Percentiles rank a stretch among this genome's conserved stretches.
phyloP scores from a whole-genome alignment of 1,140 invertebrate genomes.

The Kradibia gibbosae region DNA sequence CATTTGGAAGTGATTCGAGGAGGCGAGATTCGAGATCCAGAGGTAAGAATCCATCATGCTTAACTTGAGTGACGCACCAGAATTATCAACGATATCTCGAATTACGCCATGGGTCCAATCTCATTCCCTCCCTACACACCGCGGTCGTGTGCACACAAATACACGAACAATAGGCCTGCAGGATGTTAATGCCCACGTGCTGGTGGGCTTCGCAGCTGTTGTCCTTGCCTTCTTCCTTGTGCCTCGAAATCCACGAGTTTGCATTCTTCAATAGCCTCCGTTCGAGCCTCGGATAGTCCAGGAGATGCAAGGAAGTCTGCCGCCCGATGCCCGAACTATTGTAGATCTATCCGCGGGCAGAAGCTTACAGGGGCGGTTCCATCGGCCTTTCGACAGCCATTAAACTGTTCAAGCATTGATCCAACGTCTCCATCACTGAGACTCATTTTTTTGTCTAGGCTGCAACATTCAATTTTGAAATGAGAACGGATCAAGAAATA shows the following conservation, averaged over 20 bases:
- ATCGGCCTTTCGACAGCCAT: not conserved
- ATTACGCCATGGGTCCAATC: constrained; percentile 36
- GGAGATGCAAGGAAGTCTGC: constrained; percentile 27
- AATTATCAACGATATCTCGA: constrained; percentile 51
- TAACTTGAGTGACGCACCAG: constrained; percentile 14
- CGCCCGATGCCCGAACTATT: constrained; percentile 43
- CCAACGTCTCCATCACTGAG: not conserved
- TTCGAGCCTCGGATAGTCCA: constrained; percentile 36
- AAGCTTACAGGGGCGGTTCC: not conserved
- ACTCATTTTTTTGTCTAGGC: too few relatives aligned
- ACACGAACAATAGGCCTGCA: constrained; percentile 36
- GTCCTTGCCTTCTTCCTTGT: constrained; percentile 48
- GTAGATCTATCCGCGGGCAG: not conserved
- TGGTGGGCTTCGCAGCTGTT: not conserved
- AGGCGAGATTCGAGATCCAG: constrained; percentile 41
- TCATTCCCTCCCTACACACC: constrained; percentile 50
- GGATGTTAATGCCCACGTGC: constrained; percentile 61
- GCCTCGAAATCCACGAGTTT: constrained; percentile 57
- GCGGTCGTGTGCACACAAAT: constrained; percentile 58
- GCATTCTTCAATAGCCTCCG: constrained; percentile 52
- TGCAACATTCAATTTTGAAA: too few relatives aligned
- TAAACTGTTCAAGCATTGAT: not conserved
- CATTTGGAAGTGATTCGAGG: not conserved
- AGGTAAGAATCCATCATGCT: constrained; percentile 50
- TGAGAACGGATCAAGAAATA: too few relatives aligned